phyloP scores from a whole-genome alignment of 2,797 vertebrate species.

The Pampus argenteus region DNA sequence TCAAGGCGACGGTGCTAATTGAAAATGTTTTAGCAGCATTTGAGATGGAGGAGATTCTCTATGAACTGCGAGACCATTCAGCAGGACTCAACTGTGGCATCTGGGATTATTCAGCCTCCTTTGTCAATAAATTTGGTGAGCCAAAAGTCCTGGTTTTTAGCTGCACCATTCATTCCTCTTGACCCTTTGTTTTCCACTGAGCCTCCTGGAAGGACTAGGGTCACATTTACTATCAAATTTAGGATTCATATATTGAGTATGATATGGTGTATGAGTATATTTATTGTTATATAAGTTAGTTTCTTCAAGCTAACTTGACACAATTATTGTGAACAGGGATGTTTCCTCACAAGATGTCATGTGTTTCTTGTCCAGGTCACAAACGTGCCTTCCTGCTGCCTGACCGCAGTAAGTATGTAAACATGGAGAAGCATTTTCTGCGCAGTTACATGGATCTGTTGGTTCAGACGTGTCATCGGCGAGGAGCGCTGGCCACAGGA shows the following conservation, averaged over 20 bases:
- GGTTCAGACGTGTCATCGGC: slow-evolving; percentile 86
- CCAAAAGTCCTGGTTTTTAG: too few species aligned
- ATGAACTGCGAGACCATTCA: slow-evolving; percentile 85
- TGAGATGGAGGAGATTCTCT: slow-evolving; percentile 90
- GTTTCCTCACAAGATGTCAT: neutral
- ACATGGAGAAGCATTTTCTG: slow-evolving; percentile 88
- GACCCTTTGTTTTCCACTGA: neutral
- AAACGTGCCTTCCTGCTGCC: slow-evolving; percentile 84
- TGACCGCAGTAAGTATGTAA: slow-evolving; percentile 88
- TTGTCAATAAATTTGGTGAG: slow-evolving; percentile 88
- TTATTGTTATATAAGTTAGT: neutral
- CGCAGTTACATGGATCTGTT: slow-evolving; percentile 88
- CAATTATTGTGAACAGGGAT: neutral
- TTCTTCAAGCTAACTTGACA: neutral
- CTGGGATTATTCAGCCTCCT: slow-evolving; percentile 90
- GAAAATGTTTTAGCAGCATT: slow-evolving; percentile 87
- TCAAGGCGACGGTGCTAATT: slow-evolving; percentile 87
- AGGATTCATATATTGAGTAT: neutral
- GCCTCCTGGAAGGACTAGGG: neutral
- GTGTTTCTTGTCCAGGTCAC: slow-evolving; percentile 74
- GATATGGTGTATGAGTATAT: neutral
- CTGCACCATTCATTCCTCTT: neutral
- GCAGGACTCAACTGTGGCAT: slow-evolving; percentile 90
- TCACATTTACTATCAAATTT: neutral
- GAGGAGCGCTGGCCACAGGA: slow-evolving; percentile 84